Percentiles rank a stretch among this genome's conserved stretches.
These are phyloP conservation scores for Rutpela maculata DNA, from an alignment of 2,888 invertebrate genomes.

Conservation along the genomic window DNA sequence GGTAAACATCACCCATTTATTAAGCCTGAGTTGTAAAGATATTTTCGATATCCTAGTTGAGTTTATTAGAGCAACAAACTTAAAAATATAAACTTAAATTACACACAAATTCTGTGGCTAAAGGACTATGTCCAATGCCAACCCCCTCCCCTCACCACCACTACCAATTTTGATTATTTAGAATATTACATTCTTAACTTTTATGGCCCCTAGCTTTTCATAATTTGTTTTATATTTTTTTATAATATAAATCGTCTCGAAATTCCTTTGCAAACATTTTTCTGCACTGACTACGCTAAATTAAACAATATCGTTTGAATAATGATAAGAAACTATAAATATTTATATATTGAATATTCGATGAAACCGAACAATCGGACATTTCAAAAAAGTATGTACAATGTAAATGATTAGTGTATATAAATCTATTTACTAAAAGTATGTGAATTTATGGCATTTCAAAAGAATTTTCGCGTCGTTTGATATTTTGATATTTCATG, in stretches of 20 bases:
- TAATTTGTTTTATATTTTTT: background rate
- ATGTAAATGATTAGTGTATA: background rate
- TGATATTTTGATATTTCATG: background rate
- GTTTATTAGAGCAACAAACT: no score
- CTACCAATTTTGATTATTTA: no score
- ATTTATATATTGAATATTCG: background rate
- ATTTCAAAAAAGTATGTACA: background rate
- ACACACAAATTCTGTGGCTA: no score
- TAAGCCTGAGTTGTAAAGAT: no score
- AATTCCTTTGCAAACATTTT: background rate
- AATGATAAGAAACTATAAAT: background rate
- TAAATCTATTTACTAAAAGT: background rate
- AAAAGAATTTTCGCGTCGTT: background rate
- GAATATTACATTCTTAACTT: no score
- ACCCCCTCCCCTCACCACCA: no score
- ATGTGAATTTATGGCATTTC: background rate
- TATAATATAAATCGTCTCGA: background rate
- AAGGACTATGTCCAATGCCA: no score
- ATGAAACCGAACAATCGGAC: background rate
- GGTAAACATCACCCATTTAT: no score
- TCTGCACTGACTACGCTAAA: background rate
- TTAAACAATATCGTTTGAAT: background rate
- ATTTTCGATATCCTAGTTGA: no score
- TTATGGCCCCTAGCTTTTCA: no score
- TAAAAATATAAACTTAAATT: no score